phyloP scores from a whole-genome alignment of 2,888 invertebrate species.

The Cephus rjabovi region DNA sequence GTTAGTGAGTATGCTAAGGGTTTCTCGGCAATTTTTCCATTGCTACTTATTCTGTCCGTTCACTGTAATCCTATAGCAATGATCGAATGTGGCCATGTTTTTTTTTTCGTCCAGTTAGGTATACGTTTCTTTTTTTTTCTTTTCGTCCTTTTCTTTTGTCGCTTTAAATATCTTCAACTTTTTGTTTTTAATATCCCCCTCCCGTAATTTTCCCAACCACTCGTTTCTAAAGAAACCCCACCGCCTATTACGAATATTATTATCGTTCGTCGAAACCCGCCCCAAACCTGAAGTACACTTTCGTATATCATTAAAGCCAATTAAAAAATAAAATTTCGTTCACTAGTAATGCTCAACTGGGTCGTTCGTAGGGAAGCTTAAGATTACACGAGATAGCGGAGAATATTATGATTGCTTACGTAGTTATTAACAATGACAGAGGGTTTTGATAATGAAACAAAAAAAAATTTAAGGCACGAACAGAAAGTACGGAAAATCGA shows the following conservation, averaged over 20 bases:
- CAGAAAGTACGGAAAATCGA: background rate
- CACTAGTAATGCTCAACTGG: constrained; percentile 29
- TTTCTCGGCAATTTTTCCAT: constrained; percentile 14
- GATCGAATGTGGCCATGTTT: background rate
- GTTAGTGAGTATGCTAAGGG: constrained; percentile 24
- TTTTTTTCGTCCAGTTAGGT: background rate
- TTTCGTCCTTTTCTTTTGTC: background rate
- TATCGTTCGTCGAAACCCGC: background rate
- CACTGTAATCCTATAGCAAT: background rate
- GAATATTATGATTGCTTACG: constrained; percentile 18
- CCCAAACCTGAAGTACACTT: constrained; percentile 7
- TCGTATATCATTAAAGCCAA: constrained; percentile 28
- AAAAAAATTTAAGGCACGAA: background rate
- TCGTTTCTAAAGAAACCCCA: background rate
- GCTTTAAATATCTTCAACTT: constrained; percentile 6
- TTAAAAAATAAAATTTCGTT: constrained; percentile 37
- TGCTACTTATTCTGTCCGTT: constrained; percentile 3
- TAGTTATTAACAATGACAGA: background rate
- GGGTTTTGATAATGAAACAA: background rate
- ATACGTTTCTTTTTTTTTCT: background rate
- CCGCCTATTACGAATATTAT: background rate
- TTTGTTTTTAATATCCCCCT: background rate
- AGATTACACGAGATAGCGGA: constrained; percentile 20
- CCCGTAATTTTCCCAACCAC: background rate
- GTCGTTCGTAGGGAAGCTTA: constrained; percentile 22